Conservation (phyloP, 1,140 invertebrate species). For the Latrodectus geometricus region DNA sequence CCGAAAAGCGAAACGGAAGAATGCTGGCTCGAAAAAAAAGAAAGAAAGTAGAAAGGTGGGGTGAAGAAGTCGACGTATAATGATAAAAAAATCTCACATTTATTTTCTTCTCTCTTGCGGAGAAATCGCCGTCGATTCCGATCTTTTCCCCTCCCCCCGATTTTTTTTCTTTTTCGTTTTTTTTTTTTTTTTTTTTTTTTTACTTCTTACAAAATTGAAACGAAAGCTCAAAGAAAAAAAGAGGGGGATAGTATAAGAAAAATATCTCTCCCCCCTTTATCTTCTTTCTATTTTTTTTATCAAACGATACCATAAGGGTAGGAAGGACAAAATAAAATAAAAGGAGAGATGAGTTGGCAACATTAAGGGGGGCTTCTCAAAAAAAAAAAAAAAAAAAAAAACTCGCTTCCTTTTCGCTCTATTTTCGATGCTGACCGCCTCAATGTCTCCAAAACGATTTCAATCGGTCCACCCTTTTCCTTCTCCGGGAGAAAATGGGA, state of each 20-base stretch:
- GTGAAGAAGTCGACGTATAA: not conserved
- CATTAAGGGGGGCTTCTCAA: constrained; percentile 25
- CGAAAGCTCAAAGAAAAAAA: not conserved
- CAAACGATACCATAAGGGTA: constrained; percentile 2
- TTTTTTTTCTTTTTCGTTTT: too few relatives aligned
- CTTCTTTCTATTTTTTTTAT: not conserved
- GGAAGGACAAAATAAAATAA: constrained; percentile 21
- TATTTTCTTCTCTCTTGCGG: constrained; percentile 31
- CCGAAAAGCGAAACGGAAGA: not conserved
- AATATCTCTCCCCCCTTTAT: constrained; percentile 9
- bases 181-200: not conserved
- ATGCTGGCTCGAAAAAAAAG: not conserved
- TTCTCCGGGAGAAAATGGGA: not conserved
- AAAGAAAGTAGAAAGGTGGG: not conserved
- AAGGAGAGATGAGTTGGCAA: not conserved
- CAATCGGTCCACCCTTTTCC: not conserved
- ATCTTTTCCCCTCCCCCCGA: not conserved
- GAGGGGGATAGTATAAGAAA: not conserved
- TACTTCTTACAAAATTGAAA: not conserved
- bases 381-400: too few relatives aligned
- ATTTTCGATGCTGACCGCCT: constrained; percentile 40
- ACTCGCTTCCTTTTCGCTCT: constrained; percentile 4
- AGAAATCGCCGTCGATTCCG: constrained; percentile 24
- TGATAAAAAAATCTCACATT: constrained; percentile 52
- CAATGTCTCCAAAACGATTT: constrained; percentile 18